Evolutionary conservation across 1,140 invertebrate genomes (phyloP).

Genomic region (Mercenaria mercenaria): DNA sequence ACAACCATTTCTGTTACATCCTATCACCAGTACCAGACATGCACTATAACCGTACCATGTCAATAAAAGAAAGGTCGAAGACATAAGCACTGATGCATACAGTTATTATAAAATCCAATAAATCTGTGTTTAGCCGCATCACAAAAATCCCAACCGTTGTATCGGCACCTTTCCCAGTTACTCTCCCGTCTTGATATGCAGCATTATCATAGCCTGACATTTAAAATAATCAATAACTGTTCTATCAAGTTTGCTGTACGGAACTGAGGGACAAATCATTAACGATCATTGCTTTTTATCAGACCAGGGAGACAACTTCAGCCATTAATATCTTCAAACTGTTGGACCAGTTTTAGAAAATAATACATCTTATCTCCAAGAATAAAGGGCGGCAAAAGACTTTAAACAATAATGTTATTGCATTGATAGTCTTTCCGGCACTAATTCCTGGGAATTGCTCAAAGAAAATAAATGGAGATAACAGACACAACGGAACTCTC

Average conservation of each 20-base stretch:
- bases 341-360: neutral
- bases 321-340: neutral
- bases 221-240: slow-evolving; percentile 40
- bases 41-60: too few relatives aligned
- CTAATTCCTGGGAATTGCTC: too few relatives aligned
- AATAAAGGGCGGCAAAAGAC: too few relatives aligned
- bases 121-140: neutral
- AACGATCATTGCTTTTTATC: slow-evolving; percentile 10
- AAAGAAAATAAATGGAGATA: neutral
- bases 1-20: too few relatives aligned
- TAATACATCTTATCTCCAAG: too few relatives aligned
- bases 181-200: neutral
- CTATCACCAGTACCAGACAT: too few relatives aligned
- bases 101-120: neutral
- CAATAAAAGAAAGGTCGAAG: too few relatives aligned
- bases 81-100: too few relatives aligned
- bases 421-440: too few relatives aligned
- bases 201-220: slow-evolving; percentile 25
- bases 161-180: neutral
- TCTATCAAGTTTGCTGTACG: neutral
- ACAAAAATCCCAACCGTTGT: neutral
- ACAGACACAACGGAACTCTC: neutral
- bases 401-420: too few relatives aligned
- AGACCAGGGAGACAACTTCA: neutral
- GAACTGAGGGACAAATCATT: neutral